These are phyloP conservation scores for Pampus argenteus DNA, from an alignment of 2,797 vertebrate species.

Conservation along the genomic window DNA sequence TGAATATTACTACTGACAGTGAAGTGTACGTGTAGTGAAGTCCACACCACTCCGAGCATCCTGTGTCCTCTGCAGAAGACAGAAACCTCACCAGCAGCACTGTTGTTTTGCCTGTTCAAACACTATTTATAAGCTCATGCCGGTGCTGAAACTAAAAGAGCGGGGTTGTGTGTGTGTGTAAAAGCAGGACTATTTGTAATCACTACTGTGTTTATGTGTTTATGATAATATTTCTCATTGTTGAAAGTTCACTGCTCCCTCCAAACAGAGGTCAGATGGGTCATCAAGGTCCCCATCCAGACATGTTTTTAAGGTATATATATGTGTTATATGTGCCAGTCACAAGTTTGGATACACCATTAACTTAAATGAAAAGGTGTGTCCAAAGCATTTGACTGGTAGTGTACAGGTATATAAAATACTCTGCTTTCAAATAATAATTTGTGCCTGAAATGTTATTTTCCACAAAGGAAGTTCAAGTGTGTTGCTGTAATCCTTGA, in stretches of 20 bases:
- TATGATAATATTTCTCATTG: no score
- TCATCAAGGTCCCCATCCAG: not conserved
- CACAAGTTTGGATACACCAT: no score
- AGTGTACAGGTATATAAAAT: no score
- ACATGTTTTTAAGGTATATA: no score
- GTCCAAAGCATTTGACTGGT: no score
- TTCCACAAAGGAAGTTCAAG: not conserved
- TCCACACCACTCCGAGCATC: slow-evolving; percentile 50
- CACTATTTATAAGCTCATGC: slow-evolving; percentile 9
- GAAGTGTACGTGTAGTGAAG: slow-evolving; percentile 43
- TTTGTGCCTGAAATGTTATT: no score
- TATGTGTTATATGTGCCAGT: no score
- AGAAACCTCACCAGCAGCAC: slow-evolving; percentile 8
- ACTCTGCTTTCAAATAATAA: no score
- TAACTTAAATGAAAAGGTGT: no score
- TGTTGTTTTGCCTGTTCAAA: not conserved
- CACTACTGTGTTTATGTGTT: not conserved
- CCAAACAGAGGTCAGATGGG: not conserved
- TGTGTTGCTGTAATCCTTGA: not conserved
- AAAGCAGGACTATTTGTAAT: not conserved
- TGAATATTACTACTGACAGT: slow-evolving; percentile 54
- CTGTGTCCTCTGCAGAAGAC: slow-evolving; percentile 38
- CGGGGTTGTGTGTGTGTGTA: not conserved
- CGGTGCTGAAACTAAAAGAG: no score
- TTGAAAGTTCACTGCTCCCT: not conserved